Evolutionary conservation across 2,113 vertebrate species (phyloP).

Genomic region (Pseudois nayaur): DNA sequence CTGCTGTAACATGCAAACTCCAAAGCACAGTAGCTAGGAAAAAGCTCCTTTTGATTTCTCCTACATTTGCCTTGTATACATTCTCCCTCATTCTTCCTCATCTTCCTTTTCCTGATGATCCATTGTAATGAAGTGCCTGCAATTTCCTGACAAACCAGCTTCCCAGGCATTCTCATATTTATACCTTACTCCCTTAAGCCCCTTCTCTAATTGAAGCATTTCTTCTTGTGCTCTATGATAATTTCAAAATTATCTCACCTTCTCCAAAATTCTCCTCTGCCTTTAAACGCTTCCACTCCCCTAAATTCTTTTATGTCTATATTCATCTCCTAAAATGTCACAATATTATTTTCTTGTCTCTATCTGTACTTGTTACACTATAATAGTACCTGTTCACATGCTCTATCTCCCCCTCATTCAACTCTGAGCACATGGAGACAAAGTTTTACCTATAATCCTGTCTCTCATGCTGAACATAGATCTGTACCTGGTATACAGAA

Average conservation of each 20-base stretch:
- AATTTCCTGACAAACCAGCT: neutral
- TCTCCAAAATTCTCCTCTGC: neutral
- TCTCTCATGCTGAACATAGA: neutral
- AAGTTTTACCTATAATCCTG: neutral
- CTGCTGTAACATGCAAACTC: neutral
- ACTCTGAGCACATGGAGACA: neutral
- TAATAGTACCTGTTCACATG: neutral
- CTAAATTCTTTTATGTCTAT: neutral
- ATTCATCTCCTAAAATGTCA: neutral
- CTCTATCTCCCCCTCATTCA: neutral
- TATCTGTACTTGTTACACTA: neutral
- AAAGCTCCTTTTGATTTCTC: neutral
- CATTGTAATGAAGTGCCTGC: neutral
- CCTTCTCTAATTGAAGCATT: neutral
- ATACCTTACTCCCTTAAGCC: rapidly evolving
- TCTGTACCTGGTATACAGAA: neutral
- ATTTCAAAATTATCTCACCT: neutral
- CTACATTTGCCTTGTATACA: neutral
- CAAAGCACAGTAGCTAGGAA: neutral
- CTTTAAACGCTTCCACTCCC: neutral
- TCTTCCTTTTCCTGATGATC: neutral
- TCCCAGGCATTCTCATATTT: neutral
- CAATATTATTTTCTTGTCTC: neutral
- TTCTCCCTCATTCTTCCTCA: neutral
- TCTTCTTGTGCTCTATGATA: neutral